Evolutionary conservation across 2,113 vertebrate genomes (phyloP), one percentile per base, ranked within the genome.

Genomic region (Gallinago media): DNA sequence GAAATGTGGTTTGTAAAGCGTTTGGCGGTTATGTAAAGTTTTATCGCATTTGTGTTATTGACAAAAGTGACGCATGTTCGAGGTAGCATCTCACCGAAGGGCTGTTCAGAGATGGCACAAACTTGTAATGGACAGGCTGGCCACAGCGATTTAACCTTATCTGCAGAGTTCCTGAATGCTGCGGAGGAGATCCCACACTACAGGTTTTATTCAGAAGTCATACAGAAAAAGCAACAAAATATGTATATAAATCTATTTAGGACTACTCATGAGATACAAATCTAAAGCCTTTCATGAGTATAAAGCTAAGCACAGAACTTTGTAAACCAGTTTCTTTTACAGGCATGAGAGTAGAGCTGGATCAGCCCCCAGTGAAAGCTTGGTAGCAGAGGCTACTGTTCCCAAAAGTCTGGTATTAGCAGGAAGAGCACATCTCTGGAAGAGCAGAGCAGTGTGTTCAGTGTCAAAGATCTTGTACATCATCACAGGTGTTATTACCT

Each of bases 101-200:
- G 31, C 18, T 32, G 31, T 66, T 74, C 47, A 44, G 50, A 74
- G 36, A 16, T 21, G 23, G 34, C 6, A 10, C 27, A 27, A 15
- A 40, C 22, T 32, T 38, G 8, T 36, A 23, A 58, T 42, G 52
- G 21, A 40, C 31, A 20, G 42, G 56, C 34, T 8, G 17, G 61
- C 52, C 54, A 8, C 32, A 47, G 59, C 1, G 5, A 7, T 22
- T 22, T 59, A 62, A 10, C 44, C 34, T 71, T 19, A 8, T 20
- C 63, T 34, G 15, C 34, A 31, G 40, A 1, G 5, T 34, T 61
- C 0, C 1, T 31, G 27, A 40, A 4, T 46, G 36, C 82, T 79
- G 8, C 12, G 32, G 4, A n/a, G 66, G 54, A 55, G 66, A 47
- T 50, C 32, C 18, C 1, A 2, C 1, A 0, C 21, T 81, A 58